These are phyloP conservation scores for Carcharodon carcharias DNA, from an alignment of 2,797 vertebrate genomes.

Conservation along the genomic window DNA sequence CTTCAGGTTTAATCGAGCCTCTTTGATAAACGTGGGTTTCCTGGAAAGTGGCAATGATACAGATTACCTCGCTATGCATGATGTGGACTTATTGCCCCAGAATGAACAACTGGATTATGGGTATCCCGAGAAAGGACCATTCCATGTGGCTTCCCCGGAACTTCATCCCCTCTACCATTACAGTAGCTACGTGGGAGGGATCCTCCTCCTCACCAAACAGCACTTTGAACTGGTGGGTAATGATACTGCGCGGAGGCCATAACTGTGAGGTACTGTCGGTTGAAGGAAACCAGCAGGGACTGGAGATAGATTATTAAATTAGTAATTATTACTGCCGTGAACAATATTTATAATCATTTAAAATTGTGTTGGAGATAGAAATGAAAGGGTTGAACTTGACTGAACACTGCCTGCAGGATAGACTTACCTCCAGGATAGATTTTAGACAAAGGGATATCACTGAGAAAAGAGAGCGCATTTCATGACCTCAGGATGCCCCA, in stretches of 20 bases:
- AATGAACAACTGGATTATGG: conserved; percentile 86
- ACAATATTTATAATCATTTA: neutral
- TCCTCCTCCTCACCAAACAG: conserved; percentile 87
- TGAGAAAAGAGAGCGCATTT: neutral
- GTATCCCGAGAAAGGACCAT: conserved; percentile 81
- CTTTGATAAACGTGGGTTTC: conserved; percentile 89
- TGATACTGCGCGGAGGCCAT: neutral
- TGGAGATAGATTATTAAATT: neutral
- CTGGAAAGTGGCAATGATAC: conserved; percentile 88
- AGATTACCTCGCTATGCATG: conserved; percentile 95
- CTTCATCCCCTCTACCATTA: conserved; percentile 96
- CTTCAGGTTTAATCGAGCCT: conserved; percentile 85
- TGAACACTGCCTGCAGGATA: neutral
- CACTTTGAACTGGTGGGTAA: conserved; percentile 80
- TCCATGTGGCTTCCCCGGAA: conserved; percentile 88
- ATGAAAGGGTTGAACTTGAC: neutral
- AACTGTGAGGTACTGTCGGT: neutral
- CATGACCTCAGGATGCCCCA: neutral
- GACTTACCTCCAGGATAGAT: neutral
- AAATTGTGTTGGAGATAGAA: neutral
- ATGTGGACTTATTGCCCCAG: conserved; percentile 88
- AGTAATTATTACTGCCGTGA: neutral
- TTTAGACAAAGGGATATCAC: neutral
- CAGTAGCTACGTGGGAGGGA: conserved; percentile 90
- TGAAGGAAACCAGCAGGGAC: neutral